Percentiles rank a stretch among this genome's conserved stretches.
Evolutionary conservation across 2,888 invertebrate genomes (phyloP).

Genomic region (Lissocephala sabroskyi): DNA sequence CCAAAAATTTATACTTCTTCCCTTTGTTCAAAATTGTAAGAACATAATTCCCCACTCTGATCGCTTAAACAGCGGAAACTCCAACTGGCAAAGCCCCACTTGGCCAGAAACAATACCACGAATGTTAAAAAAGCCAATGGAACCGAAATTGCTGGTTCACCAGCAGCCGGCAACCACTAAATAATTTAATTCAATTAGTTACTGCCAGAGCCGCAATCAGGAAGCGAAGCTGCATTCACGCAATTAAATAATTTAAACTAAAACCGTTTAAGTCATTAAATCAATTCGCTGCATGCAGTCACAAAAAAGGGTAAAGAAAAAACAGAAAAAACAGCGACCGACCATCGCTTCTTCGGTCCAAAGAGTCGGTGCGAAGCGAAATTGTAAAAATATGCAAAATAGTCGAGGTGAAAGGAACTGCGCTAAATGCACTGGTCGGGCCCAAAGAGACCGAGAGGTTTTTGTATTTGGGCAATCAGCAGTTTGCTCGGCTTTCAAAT

Average conservation of each 20-base stretch:
- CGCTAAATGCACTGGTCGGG: too few species aligned
- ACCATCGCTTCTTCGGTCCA: too few species aligned
- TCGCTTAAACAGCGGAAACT: too few species aligned
- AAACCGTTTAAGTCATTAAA: conserved; percentile 43
- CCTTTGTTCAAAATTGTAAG: too few species aligned
- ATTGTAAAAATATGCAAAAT: conserved; percentile 42
- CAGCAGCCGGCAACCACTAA: conserved; percentile 25
- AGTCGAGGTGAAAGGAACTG: too few species aligned
- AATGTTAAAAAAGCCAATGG: neutral
- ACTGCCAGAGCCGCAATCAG: conserved; percentile 3
- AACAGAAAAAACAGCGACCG: neutral
- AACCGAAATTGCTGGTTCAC: too few species aligned
- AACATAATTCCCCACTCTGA: too few species aligned
- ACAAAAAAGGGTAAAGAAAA: conserved; percentile 5
- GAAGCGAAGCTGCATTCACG: conserved; percentile 3
- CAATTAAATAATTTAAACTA: conserved; percentile 42
- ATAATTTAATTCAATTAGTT: conserved; percentile 53
- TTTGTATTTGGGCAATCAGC: too few species aligned
- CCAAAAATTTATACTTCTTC: too few species aligned
- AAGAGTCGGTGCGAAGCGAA: too few species aligned
- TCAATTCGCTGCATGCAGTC: conserved; percentile 20
- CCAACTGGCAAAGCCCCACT: too few species aligned
- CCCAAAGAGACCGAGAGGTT: too few species aligned
- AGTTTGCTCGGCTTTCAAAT: neutral
- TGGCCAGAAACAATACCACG: neutral